Evolutionary conservation across 1,140 invertebrate species (phyloP).

Genomic region (Gryon sp.): DNA sequence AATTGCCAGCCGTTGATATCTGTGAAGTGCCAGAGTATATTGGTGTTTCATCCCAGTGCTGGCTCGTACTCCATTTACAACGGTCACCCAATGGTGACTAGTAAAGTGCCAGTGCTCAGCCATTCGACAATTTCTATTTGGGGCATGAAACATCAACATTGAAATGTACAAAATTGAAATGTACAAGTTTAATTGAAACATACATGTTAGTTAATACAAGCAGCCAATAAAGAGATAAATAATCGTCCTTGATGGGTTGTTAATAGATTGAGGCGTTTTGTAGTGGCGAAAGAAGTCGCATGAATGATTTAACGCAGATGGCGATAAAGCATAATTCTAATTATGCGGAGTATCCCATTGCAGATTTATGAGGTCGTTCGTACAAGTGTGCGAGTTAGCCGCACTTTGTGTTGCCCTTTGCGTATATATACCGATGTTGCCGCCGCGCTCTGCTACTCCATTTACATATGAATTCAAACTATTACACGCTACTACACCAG

Average conservation of each 20-base stretch:
- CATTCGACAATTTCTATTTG: too few relatives aligned
- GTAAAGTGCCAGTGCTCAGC: too few relatives aligned
- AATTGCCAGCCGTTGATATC: too few relatives aligned
- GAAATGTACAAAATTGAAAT: neutral
- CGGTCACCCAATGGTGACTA: too few relatives aligned
- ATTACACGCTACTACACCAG: slow-evolving; percentile 68
- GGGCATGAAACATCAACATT: too few relatives aligned
- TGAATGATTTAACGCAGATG: slow-evolving; percentile 65
- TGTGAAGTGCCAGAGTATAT: too few relatives aligned
- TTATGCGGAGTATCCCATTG: slow-evolving; percentile 74
- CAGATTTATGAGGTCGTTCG: slow-evolving; percentile 75
- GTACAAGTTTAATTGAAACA: neutral
- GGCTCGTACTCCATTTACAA: too few relatives aligned
- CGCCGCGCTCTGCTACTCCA: slow-evolving; percentile 67
- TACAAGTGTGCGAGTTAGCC: slow-evolving; percentile 65
- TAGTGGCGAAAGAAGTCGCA: slow-evolving; percentile 49
- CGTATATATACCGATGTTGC: slow-evolving; percentile 47
- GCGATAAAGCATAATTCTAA: slow-evolving; percentile 72
- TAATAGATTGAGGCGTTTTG: slow-evolving; percentile 49
- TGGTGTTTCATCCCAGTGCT: too few relatives aligned
- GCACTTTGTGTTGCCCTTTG: slow-evolving; percentile 55
- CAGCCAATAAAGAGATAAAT: slow-evolving; percentile 16
- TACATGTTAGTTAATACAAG: neutral
- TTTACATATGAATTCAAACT: slow-evolving; percentile 78
- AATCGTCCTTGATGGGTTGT: slow-evolving; percentile 10